Base-by-base conservation (phyloP, 2,888 invertebrate genomes). In the Pseudococcus viburni region DNA sequence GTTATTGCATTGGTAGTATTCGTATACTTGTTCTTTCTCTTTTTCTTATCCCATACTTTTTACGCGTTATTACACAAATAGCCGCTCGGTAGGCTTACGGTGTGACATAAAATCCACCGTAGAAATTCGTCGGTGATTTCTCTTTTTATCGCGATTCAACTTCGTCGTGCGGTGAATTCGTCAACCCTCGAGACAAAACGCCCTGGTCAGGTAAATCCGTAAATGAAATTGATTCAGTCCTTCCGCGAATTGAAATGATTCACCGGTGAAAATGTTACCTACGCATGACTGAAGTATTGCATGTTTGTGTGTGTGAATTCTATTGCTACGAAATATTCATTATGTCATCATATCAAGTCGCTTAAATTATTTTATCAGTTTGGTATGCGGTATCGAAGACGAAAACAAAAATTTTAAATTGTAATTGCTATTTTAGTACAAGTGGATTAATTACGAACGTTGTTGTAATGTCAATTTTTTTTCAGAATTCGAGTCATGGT, bases 21-120 rank as follows among this genome's bases (percentile, higher is more conserved):
- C 59, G 55, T 85, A 42, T 9, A 55, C 84, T 85, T 84, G 84
- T 84, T 85, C 84, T 85, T 64, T 86, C 86, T 86, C 86, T 86
- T 86, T 85, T 86, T 86, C 64, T 86, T 86, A 64, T 59, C 42
- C 68, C 55, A 39, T 68, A 46, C 80, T 86, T 86, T 86, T 86
- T 55, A 85, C 85, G 68, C 68, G 86, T 86, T 86, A 86, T 64
- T 86, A 68, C 42, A 68, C 68, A 86, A 86, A 73, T 68, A 46
- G 64, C 68, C 86, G 73, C 68, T 59, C 68, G 19, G 68, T 86
- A 42, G 46, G 59, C 46, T 46, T 7, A 59, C 59, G 33, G 42
- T 55, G 19, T 46, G 42, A 68, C 73, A 46, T 68, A 46, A 46
- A 46, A n/a, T 7, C 17, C 8, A 46, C 39, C 11, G 80, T 83